Conservation (phyloP, 1,140 invertebrate genomes). For the Sinonovacula constricta region DNA sequence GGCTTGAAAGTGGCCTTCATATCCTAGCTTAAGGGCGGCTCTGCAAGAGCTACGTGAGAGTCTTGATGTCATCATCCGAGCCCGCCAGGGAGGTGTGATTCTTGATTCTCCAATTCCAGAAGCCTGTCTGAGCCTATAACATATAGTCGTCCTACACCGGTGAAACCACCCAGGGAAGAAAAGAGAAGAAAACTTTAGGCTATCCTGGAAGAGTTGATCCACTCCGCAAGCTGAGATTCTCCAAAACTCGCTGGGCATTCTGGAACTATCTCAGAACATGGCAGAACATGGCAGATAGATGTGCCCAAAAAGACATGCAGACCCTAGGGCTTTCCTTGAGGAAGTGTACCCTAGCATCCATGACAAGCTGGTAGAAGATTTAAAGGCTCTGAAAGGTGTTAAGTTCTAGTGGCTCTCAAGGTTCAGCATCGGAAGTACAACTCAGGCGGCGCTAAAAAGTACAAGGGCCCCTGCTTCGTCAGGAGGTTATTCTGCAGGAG, state of each 20-base stretch:
- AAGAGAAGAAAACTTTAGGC: background rate
- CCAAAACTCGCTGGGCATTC: background rate
- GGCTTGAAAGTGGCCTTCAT: background rate
- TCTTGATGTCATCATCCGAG: background rate
- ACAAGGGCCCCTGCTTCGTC: slow-evolving; percentile 19
- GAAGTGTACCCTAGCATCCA: background rate
- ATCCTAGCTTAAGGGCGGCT: background rate
- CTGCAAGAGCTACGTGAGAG: background rate
- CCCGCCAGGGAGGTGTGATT: background rate
- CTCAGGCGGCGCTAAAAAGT: slow-evolving; percentile 13
- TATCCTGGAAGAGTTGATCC: background rate
- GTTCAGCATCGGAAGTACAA: slow-evolving; percentile 32
- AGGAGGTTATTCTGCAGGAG: slow-evolving; percentile 15
- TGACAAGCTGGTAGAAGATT: slow-evolving; percentile 40
- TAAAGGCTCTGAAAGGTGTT: slow-evolving; percentile 13
- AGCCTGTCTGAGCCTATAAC: background rate
- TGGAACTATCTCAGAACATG: background rate
- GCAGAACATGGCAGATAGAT: background rate
- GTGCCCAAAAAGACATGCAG: background rate
- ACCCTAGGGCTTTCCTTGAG: slow-evolving; percentile 25
- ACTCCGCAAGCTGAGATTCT: background rate
- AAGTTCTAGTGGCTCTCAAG: slow-evolving; percentile 41
- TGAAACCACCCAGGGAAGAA: background rate
- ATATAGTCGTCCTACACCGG: background rate
- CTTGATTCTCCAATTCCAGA: background rate